Conservation (phyloP, 1,140 invertebrate genomes). For the Alviniconcha marisindica region DNA sequence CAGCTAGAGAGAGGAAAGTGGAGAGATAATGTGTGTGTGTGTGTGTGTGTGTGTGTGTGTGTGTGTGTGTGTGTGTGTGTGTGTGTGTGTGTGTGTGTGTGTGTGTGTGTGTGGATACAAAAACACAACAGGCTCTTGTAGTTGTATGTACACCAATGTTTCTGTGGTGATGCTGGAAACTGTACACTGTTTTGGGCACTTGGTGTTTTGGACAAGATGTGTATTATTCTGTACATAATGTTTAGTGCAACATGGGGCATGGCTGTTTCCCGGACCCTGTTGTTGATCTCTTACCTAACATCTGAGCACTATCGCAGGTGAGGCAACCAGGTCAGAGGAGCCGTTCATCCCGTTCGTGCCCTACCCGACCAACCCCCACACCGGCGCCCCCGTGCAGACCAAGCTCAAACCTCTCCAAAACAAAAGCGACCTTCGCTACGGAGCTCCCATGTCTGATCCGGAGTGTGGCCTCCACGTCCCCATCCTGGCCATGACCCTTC, state of each 20-base stretch:
- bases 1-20: too few relatives aligned
- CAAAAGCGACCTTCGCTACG: constrained; percentile 65
- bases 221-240: too few relatives aligned
- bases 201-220: too few relatives aligned
- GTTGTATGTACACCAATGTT: too few relatives aligned
- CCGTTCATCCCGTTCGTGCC: constrained; percentile 70
- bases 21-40: neutral
- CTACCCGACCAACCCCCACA: constrained; percentile 62
- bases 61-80: neutral
- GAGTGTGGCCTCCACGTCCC: constrained; percentile 69
- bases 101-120: neutral
- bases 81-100: neutral
- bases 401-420: constrained; percentile 65
- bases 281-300: too few relatives aligned
- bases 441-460: constrained; percentile 68
- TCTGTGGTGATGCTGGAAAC: too few relatives aligned
- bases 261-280: too few relatives aligned
- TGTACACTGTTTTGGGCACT: too few relatives aligned
- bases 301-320: constrained; percentile 60
- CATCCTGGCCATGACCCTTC: constrained; percentile 70
- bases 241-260: too few relatives aligned
- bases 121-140: too few relatives aligned
- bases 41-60: neutral
- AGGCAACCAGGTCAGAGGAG: constrained; percentile 63
- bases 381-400: constrained; percentile 59